Conservation (phyloP, 2,113 vertebrate species). For the Chloropsis hardwickii region DNA sequence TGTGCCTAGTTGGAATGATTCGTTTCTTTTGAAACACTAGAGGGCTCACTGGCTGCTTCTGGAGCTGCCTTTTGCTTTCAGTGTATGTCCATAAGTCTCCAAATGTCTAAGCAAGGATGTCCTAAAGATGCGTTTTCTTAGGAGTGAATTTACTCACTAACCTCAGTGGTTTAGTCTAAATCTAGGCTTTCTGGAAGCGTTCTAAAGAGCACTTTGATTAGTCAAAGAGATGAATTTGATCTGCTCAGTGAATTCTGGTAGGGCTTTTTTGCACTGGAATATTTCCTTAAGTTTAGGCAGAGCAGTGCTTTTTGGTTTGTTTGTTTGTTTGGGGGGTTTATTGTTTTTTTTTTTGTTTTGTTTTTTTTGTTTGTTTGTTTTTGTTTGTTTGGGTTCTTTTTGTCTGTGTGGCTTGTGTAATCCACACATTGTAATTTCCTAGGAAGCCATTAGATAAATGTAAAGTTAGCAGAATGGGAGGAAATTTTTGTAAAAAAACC, state of each 20-base stretch:
- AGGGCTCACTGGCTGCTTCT: background rate
- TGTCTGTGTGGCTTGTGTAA: background rate
- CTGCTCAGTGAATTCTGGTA: background rate
- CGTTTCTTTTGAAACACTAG: background rate
- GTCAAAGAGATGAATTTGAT: background rate
- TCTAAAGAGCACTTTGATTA: background rate
- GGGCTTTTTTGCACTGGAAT: background rate
- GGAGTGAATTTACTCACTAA: background rate
- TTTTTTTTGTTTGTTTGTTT: no score
- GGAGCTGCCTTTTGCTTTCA: background rate
- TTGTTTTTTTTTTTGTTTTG: background rate
- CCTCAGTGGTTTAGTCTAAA: background rate
- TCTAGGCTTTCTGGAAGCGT: background rate
- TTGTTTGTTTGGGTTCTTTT: background rate
- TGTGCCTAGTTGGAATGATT: background rate
- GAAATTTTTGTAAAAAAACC: background rate
- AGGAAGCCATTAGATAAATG: background rate
- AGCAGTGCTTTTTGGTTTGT: background rate
- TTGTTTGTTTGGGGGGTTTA: background rate
- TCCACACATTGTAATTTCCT: rapidly evolving
- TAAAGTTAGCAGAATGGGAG: background rate
- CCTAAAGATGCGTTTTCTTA: background rate
- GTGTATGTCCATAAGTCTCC: background rate
- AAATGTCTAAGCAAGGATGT: background rate
- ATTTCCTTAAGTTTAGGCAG: background rate